Evolutionary conservation across 35 echinoderm and acorn worm genomes (phyloP).

Genomic region (Acanthaster planci): DNA sequence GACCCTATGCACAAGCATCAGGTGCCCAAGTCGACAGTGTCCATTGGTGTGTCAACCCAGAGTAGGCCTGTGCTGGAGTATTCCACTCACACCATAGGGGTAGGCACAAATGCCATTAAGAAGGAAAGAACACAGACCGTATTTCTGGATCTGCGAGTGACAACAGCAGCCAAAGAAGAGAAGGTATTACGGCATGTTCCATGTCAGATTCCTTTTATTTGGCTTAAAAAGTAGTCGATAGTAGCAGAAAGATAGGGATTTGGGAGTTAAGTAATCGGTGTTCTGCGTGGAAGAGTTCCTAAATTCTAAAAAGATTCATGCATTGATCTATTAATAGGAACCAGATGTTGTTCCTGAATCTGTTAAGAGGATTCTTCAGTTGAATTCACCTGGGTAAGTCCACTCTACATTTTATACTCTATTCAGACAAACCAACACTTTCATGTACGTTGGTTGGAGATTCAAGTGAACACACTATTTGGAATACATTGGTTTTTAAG

Average conservation of each 20-base stretch:
- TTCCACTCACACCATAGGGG: constrained; percentile 21
- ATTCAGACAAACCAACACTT: too few relatives aligned
- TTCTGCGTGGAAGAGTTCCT: too few relatives aligned
- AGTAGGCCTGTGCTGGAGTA: not conserved
- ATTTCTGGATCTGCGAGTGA: constrained; percentile 74
- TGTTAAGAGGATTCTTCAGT: constrained; percentile 71
- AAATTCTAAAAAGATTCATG: too few relatives aligned
- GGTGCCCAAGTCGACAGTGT: constrained; percentile 22
- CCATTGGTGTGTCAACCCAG: constrained; percentile 5
- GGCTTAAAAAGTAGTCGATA: too few relatives aligned
- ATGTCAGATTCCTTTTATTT: too few relatives aligned
- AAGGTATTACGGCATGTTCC: not conserved
- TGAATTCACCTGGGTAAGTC: constrained; percentile 57
- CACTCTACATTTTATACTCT: not conserved
- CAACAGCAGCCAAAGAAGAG: constrained; percentile 49
- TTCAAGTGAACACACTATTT: too few relatives aligned
- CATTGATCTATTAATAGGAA: too few relatives aligned
- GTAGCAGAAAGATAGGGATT: too few relatives aligned
- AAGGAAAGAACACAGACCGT: constrained; percentile 60
- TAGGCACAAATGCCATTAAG: not conserved
- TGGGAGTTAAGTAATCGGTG: too few relatives aligned
- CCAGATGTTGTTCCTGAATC: constrained; percentile 36
- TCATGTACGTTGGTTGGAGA: too few relatives aligned
- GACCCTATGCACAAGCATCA: not conserved
- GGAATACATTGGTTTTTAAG: too few relatives aligned